Evolutionary conservation across 2,113 vertebrate species (phyloP).

Genomic region (Atherinomorus stipes): DNA sequence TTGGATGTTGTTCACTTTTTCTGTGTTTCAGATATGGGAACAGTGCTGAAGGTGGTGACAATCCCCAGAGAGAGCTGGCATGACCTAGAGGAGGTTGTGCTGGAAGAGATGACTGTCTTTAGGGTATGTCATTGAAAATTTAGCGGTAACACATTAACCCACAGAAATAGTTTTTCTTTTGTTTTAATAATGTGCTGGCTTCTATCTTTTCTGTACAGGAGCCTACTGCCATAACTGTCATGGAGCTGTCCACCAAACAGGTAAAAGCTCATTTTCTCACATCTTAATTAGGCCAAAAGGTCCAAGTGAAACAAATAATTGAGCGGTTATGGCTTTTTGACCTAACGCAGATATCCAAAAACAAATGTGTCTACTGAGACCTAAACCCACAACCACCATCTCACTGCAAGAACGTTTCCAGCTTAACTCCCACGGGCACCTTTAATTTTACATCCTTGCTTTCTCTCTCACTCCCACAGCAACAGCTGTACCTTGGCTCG

Average conservation of each 20-base stretch:
- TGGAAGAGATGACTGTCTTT: conserved; percentile 98
- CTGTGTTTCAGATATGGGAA: conserved; percentile 89
- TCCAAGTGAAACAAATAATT: neutral
- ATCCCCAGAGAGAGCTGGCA: conserved; percentile 98
- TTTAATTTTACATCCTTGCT: conserved; percentile 33
- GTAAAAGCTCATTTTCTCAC: conserved; percentile 73
- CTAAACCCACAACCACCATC: conserved; percentile 28
- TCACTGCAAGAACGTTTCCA: conserved; percentile 20
- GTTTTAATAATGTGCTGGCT: neutral
- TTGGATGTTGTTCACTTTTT: neutral
- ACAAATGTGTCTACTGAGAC: conserved; percentile 33
- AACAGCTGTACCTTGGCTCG: conserved; percentile 97
- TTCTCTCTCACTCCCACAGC: conserved; percentile 82
- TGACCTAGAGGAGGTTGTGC: conserved; percentile 96
- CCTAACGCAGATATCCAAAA: conserved; percentile 27
- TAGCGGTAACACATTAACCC: conserved; percentile 1
- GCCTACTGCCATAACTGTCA: conserved; percentile 91
- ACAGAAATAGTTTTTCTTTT: neutral
- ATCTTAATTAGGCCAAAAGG: conserved; percentile 15
- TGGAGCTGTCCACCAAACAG: conserved; percentile 99
- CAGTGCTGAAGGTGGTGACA: conserved; percentile 97
- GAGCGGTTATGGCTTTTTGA: conserved; percentile 12
- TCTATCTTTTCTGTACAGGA: conserved; percentile 84
- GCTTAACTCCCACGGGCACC: conserved; percentile 18
- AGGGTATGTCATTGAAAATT: conserved; percentile 82